Conservation (phyloP, 2,888 invertebrate species). For the Lordiphosa fenestrarum region DNA sequence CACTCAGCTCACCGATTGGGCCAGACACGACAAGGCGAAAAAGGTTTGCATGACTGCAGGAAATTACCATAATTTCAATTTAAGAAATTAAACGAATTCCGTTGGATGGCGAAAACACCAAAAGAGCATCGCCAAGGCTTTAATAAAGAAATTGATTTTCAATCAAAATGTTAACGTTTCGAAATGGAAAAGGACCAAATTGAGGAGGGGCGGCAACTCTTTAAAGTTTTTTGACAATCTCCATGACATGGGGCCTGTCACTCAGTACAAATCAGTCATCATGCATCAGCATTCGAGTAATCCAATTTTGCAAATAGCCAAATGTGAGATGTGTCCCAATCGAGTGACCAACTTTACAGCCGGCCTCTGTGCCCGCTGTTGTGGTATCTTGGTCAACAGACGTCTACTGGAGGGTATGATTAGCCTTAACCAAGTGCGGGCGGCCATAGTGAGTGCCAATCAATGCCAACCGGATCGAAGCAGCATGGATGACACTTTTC, state of each 20-base stretch:
- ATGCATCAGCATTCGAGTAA: slow-evolving; percentile 29
- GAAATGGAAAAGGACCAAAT: background rate
- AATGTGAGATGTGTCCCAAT: slow-evolving; percentile 46
- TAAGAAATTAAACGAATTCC: slow-evolving; percentile 74
- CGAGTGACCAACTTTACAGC: slow-evolving; percentile 23
- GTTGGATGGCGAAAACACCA: slow-evolving; percentile 35
- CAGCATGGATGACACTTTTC: slow-evolving; percentile 32
- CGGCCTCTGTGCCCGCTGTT: slow-evolving; percentile 43
- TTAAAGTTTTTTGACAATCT: slow-evolving; percentile 5
- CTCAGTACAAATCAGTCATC: background rate
- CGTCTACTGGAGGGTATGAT: slow-evolving; percentile 1
- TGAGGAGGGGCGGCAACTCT: background rate
- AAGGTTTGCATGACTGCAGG: slow-evolving; percentile 72
- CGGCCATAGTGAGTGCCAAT: slow-evolving; percentile 26
- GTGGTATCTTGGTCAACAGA: slow-evolving; percentile 33
- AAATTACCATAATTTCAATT: slow-evolving; percentile 78
- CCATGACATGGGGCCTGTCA: background rate
- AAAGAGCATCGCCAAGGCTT: slow-evolving; percentile 47
- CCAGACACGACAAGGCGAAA: slow-evolving; percentile 58
- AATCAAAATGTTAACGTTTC: slow-evolving; percentile 6
- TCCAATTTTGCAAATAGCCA: slow-evolving; percentile 25
- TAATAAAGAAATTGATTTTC: slow-evolving; percentile 42
- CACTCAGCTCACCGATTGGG: slow-evolving; percentile 9
- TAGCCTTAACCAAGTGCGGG: slow-evolving; percentile 26
- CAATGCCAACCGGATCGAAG: background rate